These are phyloP conservation scores for Anagyrus pseudococci DNA, from an alignment of 2,888 invertebrate species.

Conservation along the genomic window DNA sequence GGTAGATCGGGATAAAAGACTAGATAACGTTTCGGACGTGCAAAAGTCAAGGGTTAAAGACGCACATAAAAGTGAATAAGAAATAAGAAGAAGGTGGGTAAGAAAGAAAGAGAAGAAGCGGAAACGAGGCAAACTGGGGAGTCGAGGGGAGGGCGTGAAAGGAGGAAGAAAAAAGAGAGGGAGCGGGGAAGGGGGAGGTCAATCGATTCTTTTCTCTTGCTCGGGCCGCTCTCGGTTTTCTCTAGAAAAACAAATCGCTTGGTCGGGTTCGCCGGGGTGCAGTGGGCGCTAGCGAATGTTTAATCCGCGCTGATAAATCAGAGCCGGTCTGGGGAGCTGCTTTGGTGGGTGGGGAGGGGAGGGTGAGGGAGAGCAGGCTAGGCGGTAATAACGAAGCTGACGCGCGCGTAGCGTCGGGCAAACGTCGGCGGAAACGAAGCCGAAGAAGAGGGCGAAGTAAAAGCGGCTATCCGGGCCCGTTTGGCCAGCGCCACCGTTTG, in stretches of 20 bases:
- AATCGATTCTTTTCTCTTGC: constrained; percentile 20
- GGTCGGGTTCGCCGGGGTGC: constrained; percentile 40
- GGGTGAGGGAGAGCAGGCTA: constrained; percentile 20
- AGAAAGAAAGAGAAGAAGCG: constrained; percentile 1
- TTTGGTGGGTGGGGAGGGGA: no score
- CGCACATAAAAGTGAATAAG: no score
- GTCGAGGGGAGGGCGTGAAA: background rate
- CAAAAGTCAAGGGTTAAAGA: no score
- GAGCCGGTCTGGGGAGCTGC: constrained; percentile 22
- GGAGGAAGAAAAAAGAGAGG: background rate
- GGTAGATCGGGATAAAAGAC: constrained; percentile 1
- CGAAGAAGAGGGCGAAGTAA: constrained; percentile 47
- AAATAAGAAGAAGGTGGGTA: no score
- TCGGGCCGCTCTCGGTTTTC: background rate
- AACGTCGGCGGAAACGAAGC: constrained; percentile 45
- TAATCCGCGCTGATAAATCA: constrained; percentile 49
- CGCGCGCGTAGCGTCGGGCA: no score
- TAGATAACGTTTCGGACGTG: background rate
- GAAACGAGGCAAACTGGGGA: background rate
- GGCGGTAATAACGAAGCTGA: constrained; percentile 46
- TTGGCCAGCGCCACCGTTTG: no score
- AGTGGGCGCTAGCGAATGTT: constrained; percentile 49
- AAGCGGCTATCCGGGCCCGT: constrained; percentile 45
- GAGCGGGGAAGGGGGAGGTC: background rate
- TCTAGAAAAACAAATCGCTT: constrained; percentile 41